phyloP scores from a whole-genome alignment of 2,888 invertebrate genomes.

The Micropterix aruncella region DNA sequence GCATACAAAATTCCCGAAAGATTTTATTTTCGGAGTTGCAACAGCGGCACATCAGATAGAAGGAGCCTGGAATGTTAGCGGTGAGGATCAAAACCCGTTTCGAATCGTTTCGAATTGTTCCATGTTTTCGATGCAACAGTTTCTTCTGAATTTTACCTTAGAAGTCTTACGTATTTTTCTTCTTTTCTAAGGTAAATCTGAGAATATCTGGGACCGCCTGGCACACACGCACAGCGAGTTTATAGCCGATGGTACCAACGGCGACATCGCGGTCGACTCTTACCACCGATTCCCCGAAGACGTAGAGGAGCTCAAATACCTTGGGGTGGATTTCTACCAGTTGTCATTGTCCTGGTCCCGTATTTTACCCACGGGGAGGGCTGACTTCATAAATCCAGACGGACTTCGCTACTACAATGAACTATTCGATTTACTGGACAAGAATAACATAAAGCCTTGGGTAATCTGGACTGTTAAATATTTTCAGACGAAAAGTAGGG shows the following conservation, averaged over 20 bases:
- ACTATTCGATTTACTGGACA: slow-evolving; percentile 45
- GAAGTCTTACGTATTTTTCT: too few relatives aligned
- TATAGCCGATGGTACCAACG: too few relatives aligned
- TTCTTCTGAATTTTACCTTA: too few relatives aligned
- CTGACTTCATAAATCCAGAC: slow-evolving; percentile 37
- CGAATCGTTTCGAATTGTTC: too few relatives aligned
- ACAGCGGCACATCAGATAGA: slow-evolving; percentile 48
- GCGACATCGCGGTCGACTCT: slow-evolving; percentile 59
- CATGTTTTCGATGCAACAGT: too few relatives aligned
- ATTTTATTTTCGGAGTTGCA: slow-evolving; percentile 34
- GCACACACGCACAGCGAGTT: too few relatives aligned
- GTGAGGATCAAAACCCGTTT: too few relatives aligned
- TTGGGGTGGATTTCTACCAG: slow-evolving; percentile 41
- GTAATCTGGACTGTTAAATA: too few relatives aligned
- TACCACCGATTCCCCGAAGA: slow-evolving; percentile 51
- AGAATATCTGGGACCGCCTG: too few relatives aligned
- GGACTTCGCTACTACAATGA: slow-evolving; percentile 53
- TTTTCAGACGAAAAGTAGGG: too few relatives aligned
- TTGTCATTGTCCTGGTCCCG: slow-evolving; percentile 51
- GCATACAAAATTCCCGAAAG: slow-evolving; percentile 32
- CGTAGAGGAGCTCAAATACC: slow-evolving; percentile 30
- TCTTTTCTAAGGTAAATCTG: too few relatives aligned
- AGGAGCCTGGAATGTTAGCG: slow-evolving; percentile 45
- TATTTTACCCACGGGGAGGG: slow-evolving; percentile 44
- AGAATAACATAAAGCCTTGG: slow-evolving; percentile 47